Conservation (phyloP, 2,797 vertebrate genomes). For the Chromobotia macracanthus region DNA sequence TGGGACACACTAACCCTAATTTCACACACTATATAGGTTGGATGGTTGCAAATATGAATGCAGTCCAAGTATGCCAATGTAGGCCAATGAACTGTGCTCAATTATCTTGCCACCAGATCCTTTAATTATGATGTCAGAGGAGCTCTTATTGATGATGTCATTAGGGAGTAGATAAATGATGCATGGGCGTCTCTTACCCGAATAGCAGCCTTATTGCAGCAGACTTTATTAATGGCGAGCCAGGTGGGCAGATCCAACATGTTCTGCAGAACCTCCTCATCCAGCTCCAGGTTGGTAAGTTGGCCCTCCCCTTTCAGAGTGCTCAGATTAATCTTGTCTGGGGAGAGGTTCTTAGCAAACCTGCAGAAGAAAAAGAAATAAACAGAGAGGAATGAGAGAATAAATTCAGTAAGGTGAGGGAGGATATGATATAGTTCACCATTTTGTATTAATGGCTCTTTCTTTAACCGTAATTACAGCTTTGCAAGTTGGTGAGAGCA, state of each 20-base stretch:
- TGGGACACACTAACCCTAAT: neutral
- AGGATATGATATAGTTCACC: too few species aligned
- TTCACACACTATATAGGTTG: neutral
- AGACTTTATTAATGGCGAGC: slow-evolving; percentile 95
- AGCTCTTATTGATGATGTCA: neutral
- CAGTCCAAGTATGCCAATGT: neutral
- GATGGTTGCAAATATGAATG: neutral
- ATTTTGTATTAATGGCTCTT: too few species aligned
- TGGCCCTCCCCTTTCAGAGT: slow-evolving; percentile 95
- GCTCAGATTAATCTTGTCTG: slow-evolving; percentile 98
- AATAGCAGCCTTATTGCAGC: slow-evolving; percentile 95
- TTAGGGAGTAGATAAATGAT: neutral
- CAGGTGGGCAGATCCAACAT: slow-evolving; percentile 97
- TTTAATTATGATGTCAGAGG: neutral
- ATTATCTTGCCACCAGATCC: neutral
- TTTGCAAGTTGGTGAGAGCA: slow-evolving; percentile 6
- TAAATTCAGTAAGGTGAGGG: too few species aligned
- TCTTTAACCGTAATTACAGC: slow-evolving; percentile 15
- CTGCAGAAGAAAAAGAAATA: slow-evolving; percentile 64
- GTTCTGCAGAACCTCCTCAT: slow-evolving; percentile 98
- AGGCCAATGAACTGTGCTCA: neutral
- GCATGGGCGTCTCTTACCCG: slow-evolving; percentile 77
- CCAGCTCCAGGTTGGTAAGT: slow-evolving; percentile 93
- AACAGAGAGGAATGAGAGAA: too few species aligned
- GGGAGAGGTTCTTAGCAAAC: slow-evolving; percentile 98